phyloP scores from a whole-genome alignment of 2,797 vertebrate genomes.

The Neoniphon sammara region DNA sequence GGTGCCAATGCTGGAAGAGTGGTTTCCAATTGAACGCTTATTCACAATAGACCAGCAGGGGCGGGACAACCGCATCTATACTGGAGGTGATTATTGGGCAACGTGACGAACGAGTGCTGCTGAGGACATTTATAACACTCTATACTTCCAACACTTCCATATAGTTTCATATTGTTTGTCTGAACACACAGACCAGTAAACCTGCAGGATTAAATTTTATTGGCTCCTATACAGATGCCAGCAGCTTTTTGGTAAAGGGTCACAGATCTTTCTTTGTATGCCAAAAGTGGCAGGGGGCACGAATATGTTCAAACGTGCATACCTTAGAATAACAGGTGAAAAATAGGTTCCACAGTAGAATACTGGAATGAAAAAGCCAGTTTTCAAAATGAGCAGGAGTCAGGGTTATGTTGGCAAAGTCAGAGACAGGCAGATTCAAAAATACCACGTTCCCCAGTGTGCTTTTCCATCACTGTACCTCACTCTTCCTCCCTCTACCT shows the following conservation, averaged over 20 bases:
- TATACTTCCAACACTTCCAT: slow-evolving; percentile 24
- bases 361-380: background rate
- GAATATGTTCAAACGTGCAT: too few relatives aligned
- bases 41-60: slow-evolving; percentile 74
- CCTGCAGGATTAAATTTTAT: background rate
- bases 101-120: slow-evolving; percentile 53
- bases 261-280: too few relatives aligned
- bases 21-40: slow-evolving; percentile 69
- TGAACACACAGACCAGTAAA: background rate
- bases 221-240: background rate
- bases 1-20: slow-evolving; percentile 75
- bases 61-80: slow-evolving; percentile 72
- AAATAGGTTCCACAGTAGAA: background rate
- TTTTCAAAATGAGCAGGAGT: background rate
- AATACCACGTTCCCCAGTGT: slow-evolving; percentile 24
- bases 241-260: background rate
- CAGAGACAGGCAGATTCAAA: slow-evolving; percentile 16
- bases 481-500: background rate
- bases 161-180: background rate
- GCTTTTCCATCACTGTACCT: slow-evolving; percentile 8
- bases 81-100: slow-evolving; percentile 67
- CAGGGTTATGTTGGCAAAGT: background rate
- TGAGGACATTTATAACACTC: slow-evolving; percentile 55
- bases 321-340: background rate
- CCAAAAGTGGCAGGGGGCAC: slow-evolving; percentile 14